phyloP scores from a whole-genome alignment of 2,797 vertebrate species.

The Cottoperca gobio region DNA sequence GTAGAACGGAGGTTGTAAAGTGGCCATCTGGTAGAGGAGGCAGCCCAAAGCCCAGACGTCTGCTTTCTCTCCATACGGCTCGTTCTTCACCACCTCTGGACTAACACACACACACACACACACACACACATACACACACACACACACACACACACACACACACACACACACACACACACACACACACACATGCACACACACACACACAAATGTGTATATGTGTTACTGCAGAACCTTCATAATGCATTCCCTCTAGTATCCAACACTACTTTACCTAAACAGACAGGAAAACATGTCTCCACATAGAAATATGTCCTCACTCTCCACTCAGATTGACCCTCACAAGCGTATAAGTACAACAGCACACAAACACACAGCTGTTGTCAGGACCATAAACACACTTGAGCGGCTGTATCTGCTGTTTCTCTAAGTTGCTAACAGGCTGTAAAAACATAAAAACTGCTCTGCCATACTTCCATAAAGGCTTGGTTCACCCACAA shows the following conservation, averaged over 20 bases:
- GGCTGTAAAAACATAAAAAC: neutral
- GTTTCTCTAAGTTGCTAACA: neutral
- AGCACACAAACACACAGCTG: neutral
- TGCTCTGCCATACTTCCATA: neutral
- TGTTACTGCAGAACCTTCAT: neutral
- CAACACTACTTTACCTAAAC: neutral
- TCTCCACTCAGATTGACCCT: neutral
- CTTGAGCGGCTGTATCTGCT: neutral
- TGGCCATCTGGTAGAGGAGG: slow-evolving; percentile 92
- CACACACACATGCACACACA: slow-evolving; percentile 29
- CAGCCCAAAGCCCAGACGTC: slow-evolving; percentile 94
- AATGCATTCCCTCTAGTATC: neutral
- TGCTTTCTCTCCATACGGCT: slow-evolving; percentile 92
- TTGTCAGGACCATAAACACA: neutral
- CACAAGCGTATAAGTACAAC: neutral
- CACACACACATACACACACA: slow-evolving; percentile 14
- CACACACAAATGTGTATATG: neutral
- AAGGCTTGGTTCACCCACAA: neutral
- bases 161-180: slow-evolving; percentile 44
- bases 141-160: neutral
- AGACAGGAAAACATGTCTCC: neutral
- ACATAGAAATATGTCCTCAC: neutral
- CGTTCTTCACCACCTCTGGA: slow-evolving; percentile 92
- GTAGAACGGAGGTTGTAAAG: slow-evolving; percentile 90
- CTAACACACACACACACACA: slow-evolving; percentile 67